Base-by-base conservation (phyloP, 2,113 vertebrate genomes). In the Scatophagus argus region DNA sequence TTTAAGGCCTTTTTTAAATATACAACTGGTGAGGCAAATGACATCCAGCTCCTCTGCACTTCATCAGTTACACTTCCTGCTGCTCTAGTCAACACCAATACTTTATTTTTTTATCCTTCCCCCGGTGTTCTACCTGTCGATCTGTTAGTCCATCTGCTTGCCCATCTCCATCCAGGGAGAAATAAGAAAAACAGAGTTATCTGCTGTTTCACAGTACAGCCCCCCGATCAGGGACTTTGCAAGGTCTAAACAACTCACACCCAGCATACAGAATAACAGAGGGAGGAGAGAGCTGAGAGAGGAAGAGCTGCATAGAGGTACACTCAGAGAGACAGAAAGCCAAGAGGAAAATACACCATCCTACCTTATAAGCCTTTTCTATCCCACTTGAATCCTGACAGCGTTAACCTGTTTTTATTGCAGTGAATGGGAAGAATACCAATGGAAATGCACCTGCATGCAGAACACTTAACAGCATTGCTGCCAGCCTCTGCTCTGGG, bases 301-400 rank as follows among this genome's bases (percentile, higher is more conserved):
- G 23, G 46, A 0, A 29, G 51, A 52, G 31, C 21, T 39, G 55
- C 74, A 79, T 64, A 69, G 62, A 63, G 61, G 51, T 43, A 27
- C 44, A 32, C 1, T 7, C 38, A 13, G 49, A 83, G 44, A 47
- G 68, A 65, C 58, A 54, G 68, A 71, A 34, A 74, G 32, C 36
- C 21, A 38, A 65, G 72, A 74, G 70, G 67, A 75, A 84, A 83
- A 74, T 13, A 82, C 64, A 69, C 25, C 67, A 68, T 70, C 77
- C 82, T 70, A 38, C 72, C 80, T 36, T 49, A 54, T 78, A 87
- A 90, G 86, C 85, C 81, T 56, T 11, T 1, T 25, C 67, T 74
- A 77, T 86, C 73, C 87, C 76, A 86, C 85, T 88, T 81, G 63
- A 90, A 83, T 81, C 73, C 66, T 79, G 69, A 80, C 81, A 83